Base-by-base conservation (phyloP, 2,797 vertebrate genomes). In the Falco berigora region DNA sequence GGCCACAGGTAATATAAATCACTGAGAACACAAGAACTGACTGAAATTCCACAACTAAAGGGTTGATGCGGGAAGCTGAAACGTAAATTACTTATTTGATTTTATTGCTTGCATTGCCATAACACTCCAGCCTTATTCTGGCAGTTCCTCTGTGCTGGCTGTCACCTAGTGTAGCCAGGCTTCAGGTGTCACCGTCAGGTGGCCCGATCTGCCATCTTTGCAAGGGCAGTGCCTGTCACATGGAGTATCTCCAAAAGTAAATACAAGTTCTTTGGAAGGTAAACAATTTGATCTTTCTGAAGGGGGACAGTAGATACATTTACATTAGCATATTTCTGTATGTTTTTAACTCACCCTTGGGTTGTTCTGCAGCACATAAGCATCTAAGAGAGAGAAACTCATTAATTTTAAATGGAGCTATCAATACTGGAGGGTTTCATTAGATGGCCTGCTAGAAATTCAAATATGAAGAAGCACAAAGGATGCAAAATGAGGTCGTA, bases 141-240 rank as follows among this genome's bases (percentile, higher is more conserved):
- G 14, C 21, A 55, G 2, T 42, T 82, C 9, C 19, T n/a, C 23
- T 21, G 40, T 10, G 36, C 47, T 67, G 78, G 34, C 19, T 83
- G 47, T 50, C 30, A 7, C 40, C 23, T 53, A 18, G 42, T 23
- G 34, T 30, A 30, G 24, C 61, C 62, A 34, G 27, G 49, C 24
- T 55, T 14, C 21, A 46, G 67, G 23, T 14, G 7, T 34, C 32
- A 25, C 21, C 7, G 8, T 56, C 53, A 30, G 49, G 30, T 38
- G 21, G 32, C 36, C 36, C 2, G 0, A n/a, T 21, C 27, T 61
- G 15, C n/a, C 16, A 6, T 10, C 40, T 52, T 52, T 52, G n/a
- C 49, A 46, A 22, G 17, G 14, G 8, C 14, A 36, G 30, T 38
- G 34, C 32, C 21, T 52, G 32, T 32, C 2, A 0, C 38, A 23